These are phyloP conservation scores for Piaya cayana DNA, from an alignment of 2,113 vertebrate species.

Conservation along the genomic window DNA sequence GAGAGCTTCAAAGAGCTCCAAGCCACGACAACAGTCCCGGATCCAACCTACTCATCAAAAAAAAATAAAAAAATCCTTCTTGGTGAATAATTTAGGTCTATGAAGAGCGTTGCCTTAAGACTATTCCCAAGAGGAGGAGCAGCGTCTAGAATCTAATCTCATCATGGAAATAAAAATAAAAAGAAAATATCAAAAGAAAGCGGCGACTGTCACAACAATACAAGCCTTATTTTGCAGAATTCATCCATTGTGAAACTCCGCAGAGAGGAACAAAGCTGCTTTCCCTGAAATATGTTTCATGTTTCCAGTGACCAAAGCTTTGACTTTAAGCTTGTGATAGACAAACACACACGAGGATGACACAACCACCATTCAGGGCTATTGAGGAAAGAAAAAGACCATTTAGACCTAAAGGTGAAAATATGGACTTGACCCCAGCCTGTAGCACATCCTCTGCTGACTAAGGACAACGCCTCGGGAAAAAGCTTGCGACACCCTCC, in stretches of 20 bases:
- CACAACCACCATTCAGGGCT: conserved; percentile 29
- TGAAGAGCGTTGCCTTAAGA: conserved; percentile 29
- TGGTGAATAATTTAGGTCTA: conserved; percentile 31
- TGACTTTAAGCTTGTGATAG: neutral
- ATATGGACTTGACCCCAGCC: neutral
- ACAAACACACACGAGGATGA: neutral
- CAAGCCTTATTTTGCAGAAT: conserved; percentile 12
- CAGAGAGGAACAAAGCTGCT: conserved; percentile 31
- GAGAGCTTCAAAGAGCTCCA: conserved; percentile 51
- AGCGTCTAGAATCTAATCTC: conserved; percentile 41
- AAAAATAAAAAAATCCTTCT: neutral
- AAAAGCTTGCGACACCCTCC: neutral
- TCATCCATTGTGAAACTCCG: conserved; percentile 3
- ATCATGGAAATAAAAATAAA: conserved; percentile 48
- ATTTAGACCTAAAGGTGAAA: conserved; percentile 13
- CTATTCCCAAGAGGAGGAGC: conserved; percentile 8
- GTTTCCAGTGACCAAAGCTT: conserved; percentile 2
- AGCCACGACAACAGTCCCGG: neutral
- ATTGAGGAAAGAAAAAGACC: neutral
- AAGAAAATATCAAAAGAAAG: conserved; percentile 35
- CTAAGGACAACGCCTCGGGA: neutral
- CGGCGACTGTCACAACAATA: neutral
- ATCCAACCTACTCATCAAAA: neutral
- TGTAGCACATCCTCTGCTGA: neutral
- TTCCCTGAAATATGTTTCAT: conserved; percentile 38